A percentile compares a stretch with the other conserved stretches of the same genome.
These are phyloP conservation scores for Drosophila bocqueti DNA, from an alignment of 1,140 invertebrate genomes.

Conservation along the genomic window DNA sequence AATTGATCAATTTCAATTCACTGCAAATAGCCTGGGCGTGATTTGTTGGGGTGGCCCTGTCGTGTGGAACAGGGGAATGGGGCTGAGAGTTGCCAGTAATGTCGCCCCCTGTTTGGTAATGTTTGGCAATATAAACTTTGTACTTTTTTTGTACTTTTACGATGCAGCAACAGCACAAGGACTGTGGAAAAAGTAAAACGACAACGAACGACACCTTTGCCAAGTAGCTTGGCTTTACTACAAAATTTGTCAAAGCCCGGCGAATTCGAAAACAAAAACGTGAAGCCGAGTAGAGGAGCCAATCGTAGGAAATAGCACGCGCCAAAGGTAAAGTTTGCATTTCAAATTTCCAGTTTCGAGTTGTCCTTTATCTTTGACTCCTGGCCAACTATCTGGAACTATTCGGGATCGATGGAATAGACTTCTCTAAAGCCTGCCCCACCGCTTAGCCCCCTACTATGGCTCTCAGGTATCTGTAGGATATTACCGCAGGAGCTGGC, in stretches of 20 bases:
- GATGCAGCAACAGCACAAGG: slow-evolving; percentile 16
- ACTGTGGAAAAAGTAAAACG: slow-evolving; percentile 15
- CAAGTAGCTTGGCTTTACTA: slow-evolving; percentile 42
- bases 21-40: slow-evolving; percentile 80
- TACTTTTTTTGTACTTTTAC: slow-evolving; percentile 56
- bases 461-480: neutral
- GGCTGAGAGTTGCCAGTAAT: slow-evolving; percentile 39
- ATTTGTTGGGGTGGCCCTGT: slow-evolving; percentile 56
- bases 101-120: slow-evolving; percentile 59
- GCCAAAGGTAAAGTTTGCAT: slow-evolving; percentile 35
- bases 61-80: neutral
- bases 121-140: slow-evolving; percentile 68
- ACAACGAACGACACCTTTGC: slow-evolving; percentile 48
- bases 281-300: slow-evolving; percentile 1
- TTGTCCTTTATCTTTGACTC: slow-evolving; percentile 21
- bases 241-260: slow-evolving; percentile 66
- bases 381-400: slow-evolving; percentile 10
- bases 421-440: too few species aligned
- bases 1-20: slow-evolving; percentile 82
- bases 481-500: neutral
- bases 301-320: slow-evolving; percentile 25
- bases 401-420: slow-evolving; percentile 1
- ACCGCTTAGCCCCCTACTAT: too few species aligned
- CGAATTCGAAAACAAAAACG: slow-evolving; percentile 34
- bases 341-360: slow-evolving; percentile 37